phyloP scores from a whole-genome alignment of 2,797 vertebrate species.

The Crax fasciolata region DNA sequence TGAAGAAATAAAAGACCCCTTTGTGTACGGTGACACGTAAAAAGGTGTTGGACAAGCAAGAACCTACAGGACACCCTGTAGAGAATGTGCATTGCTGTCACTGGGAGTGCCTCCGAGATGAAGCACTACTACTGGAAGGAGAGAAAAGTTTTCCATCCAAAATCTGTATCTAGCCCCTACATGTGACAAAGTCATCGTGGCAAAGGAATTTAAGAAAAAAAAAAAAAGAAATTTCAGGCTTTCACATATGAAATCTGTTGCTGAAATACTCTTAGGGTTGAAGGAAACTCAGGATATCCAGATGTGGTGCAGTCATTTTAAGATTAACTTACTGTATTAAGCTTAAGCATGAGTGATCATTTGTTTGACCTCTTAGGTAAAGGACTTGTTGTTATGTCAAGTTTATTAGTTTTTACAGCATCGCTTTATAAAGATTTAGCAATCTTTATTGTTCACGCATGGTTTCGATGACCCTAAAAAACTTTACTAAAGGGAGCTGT shows the following conservation, averaged over 20 bases:
- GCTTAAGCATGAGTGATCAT: neutral
- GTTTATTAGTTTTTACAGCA: neutral
- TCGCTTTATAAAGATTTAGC: neutral
- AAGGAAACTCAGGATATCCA: neutral
- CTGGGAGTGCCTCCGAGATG: neutral
- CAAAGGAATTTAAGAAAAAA: neutral
- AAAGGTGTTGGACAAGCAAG: neutral
- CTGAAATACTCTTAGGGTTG: neutral
- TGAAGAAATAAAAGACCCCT: neutral
- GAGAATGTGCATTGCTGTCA: neutral
- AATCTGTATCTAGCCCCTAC: neutral
- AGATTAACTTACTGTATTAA: neutral
- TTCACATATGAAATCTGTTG: neutral
- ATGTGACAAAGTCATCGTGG: neutral
- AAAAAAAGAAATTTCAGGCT: neutral
- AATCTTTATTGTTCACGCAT: neutral
- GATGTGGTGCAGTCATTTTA: neutral
- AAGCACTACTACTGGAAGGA: neutral
- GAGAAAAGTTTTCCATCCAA: neutral
- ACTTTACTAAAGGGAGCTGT: neutral
- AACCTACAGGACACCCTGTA: neutral
- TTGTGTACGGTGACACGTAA: no score
- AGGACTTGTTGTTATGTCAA: neutral
- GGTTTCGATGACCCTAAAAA: neutral
- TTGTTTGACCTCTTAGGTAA: neutral